Percentiles rank a stretch among this genome's conserved stretches.
Conservation (phyloP, 2,113 vertebrate species). For the Vulpes vulpes region DNA sequence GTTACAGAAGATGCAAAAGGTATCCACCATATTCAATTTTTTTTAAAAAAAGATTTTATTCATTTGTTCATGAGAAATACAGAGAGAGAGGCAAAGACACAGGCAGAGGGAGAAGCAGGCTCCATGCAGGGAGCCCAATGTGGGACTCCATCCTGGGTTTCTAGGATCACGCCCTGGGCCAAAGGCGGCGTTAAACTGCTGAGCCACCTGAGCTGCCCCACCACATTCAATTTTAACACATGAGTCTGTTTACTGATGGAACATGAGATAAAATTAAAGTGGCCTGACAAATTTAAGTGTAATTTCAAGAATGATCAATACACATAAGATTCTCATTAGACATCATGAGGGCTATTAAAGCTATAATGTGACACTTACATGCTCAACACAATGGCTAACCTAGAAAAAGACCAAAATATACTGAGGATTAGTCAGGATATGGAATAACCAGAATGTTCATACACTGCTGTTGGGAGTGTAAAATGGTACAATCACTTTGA, state of each 20-base stretch:
- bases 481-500: neutral
- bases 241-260: neutral
- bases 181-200: too few relatives aligned
- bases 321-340: neutral
- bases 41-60: too few relatives aligned
- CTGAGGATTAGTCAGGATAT: neutral
- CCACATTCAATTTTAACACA: neutral
- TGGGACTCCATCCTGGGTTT: too few relatives aligned
- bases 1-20: neutral
- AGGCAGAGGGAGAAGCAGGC: too few relatives aligned
- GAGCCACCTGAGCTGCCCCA: too few relatives aligned
- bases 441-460: neutral
- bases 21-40: neutral
- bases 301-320: slow-evolving; percentile 33
- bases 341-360: neutral
- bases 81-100: too few relatives aligned
- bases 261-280: neutral
- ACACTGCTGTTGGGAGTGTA: neutral
- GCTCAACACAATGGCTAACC: neutral
- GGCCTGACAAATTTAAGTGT: neutral
- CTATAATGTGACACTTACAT: neutral
- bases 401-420: neutral
- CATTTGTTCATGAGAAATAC: too few relatives aligned
- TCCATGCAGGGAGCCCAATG: too few relatives aligned
- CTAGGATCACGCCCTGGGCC: too few relatives aligned